A percentile compares a stretch with the other conserved stretches of the same genome.
phyloP scores from a whole-genome alignment of 2,113 vertebrate genomes.

The Lontra canadensis region DNA sequence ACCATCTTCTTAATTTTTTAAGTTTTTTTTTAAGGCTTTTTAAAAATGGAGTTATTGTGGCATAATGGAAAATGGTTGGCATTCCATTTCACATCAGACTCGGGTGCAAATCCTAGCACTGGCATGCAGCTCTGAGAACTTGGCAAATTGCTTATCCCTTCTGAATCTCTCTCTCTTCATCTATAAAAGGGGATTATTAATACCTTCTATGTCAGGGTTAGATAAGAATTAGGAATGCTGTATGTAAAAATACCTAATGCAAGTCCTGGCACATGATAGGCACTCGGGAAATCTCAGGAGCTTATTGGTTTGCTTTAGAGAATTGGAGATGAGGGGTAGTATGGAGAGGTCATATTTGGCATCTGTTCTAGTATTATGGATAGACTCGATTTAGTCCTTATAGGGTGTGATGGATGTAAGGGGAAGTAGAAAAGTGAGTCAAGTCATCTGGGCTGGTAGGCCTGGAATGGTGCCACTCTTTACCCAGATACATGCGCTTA shows the following conservation, averaged over 20 bases:
- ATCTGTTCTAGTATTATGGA: neutral
- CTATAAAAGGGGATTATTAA: neutral
- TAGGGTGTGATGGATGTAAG: neutral
- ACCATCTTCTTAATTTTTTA: neutral
- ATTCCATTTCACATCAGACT: neutral
- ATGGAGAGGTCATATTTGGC: neutral
- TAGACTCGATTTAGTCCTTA: neutral
- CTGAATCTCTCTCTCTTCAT: neutral
- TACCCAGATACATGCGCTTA: neutral
- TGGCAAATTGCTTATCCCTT: neutral
- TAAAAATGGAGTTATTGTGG: neutral
- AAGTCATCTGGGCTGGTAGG: neutral
- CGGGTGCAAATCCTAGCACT: neutral
- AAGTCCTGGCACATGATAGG: neutral
- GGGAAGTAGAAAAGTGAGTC: neutral
- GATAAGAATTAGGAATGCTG: neutral
- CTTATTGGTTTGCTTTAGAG: neutral
- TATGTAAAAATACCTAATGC: conserved; percentile 8
- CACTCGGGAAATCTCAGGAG: neutral
- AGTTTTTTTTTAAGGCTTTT: neutral
- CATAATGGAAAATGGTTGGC: neutral
- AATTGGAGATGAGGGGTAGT: neutral
- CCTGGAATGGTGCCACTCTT: neutral
- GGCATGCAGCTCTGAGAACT: neutral
- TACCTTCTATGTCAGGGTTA: neutral